A percentile compares a stretch with the other conserved stretches of the same genome.
These are phyloP conservation scores for Athene noctua DNA, from an alignment of 2,113 vertebrate species.

Conservation along the genomic window DNA sequence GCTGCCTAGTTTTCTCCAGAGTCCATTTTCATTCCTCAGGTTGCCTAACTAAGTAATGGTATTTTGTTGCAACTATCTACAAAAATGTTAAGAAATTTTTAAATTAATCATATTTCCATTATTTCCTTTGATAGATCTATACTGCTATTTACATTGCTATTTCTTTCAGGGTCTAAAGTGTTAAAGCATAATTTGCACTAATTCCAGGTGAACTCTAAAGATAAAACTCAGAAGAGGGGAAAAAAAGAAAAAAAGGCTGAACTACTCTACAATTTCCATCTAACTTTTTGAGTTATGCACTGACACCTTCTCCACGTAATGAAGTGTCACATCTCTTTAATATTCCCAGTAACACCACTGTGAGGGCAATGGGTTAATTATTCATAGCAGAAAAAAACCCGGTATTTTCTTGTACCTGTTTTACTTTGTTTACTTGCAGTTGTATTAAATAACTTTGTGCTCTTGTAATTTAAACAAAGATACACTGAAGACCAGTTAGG, in stretches of 20 bases:
- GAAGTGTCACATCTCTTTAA: background rate
- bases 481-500: background rate
- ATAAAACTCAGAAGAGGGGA: background rate
- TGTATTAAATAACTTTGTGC: background rate
- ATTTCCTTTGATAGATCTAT: background rate
- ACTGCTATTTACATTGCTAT: background rate
- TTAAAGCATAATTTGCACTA: background rate
- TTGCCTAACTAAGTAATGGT: background rate
- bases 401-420: background rate
- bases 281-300: background rate
- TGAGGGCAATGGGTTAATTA: background rate
- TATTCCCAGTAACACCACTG: background rate
- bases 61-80: background rate
- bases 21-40: background rate
- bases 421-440: background rate
- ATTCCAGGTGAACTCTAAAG: background rate
- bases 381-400: accelerated
- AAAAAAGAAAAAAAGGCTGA: background rate
- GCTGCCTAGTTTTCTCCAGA: background rate
- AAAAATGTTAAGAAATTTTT: background rate
- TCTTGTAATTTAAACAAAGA: background rate
- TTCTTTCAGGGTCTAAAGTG: background rate
- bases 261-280: background rate
- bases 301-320: background rate
- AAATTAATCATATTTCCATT: background rate